These are phyloP conservation scores for Drosophila cardini DNA, from an alignment of 1,140 invertebrate genomes.

Conservation along the genomic window DNA sequence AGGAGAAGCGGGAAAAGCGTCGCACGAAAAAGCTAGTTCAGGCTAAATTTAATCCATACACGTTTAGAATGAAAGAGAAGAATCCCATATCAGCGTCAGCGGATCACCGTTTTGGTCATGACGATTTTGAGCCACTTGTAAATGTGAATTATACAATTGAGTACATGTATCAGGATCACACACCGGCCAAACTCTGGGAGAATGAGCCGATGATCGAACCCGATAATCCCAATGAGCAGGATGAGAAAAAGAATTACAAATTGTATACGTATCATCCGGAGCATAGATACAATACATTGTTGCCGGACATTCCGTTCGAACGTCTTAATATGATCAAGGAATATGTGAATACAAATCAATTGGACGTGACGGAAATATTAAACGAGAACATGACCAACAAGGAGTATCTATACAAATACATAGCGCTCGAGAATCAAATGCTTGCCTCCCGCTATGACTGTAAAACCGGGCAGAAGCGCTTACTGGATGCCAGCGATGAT, in stretches of 20 bases:
- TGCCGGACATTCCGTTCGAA: constrained; percentile 77
- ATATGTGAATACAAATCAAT: constrained; percentile 62
- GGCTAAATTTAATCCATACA: constrained; percentile 65
- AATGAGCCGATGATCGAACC: constrained; percentile 69
- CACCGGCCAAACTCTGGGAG: constrained; percentile 65
- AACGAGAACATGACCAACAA: constrained; percentile 57
- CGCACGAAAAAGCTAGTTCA: constrained; percentile 58
- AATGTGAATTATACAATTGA: constrained; percentile 55
- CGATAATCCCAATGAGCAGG: constrained; percentile 67
- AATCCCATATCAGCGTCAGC: constrained; percentile 62
- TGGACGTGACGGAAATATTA: constrained; percentile 49
- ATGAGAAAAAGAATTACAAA: constrained; percentile 80
- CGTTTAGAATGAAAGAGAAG: constrained; percentile 55
- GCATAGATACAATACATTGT: constrained; percentile 77
- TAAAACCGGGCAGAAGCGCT: constrained; percentile 9
- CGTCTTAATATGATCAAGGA: constrained; percentile 77
- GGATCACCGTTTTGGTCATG: constrained; percentile 63
- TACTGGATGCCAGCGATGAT: neutral
- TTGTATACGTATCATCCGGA: constrained; percentile 78
- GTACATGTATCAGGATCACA: constrained; percentile 71
- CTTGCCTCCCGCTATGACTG: constrained; percentile 66
- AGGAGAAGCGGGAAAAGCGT: constrained; percentile 57
- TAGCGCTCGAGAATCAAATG: constrained; percentile 74
- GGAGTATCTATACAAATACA: constrained; percentile 68
- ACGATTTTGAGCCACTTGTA: constrained; percentile 54